Percentiles rank a stretch among this genome's conserved stretches.
These are phyloP conservation scores for Leucophora obtusa DNA, from an alignment of 2,888 invertebrate genomes.

Conservation along the genomic window DNA sequence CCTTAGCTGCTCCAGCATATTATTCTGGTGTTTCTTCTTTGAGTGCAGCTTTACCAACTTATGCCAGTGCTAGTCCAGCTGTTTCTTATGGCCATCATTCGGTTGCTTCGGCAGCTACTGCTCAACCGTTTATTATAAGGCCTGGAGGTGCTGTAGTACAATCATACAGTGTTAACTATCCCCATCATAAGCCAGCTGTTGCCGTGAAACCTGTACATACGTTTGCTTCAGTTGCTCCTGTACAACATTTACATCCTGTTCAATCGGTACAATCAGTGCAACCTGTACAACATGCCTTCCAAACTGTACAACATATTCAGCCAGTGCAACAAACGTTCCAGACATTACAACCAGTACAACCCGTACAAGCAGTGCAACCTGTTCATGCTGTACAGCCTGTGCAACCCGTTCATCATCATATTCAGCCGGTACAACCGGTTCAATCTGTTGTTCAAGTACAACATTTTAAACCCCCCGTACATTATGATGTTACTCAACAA, in stretches of 20 bases:
- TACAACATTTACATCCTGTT: constrained; percentile 47
- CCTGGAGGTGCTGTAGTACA: constrained; percentile 76
- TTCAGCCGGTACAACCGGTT: constrained; percentile 61
- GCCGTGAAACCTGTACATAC: constrained; percentile 54
- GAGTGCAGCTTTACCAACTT: constrained; percentile 31
- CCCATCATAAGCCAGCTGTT: constrained; percentile 71
- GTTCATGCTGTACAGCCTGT: constrained; percentile 10
- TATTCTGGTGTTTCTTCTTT: constrained; percentile 19
- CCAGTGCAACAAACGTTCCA: constrained; percentile 28
- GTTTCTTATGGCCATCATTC: constrained; percentile 52
- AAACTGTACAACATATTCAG: constrained; percentile 50
- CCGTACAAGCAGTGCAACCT: constrained; percentile 32
- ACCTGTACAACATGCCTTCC: constrained; percentile 9
- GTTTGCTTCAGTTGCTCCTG: constrained; percentile 56
- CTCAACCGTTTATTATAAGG: constrained; percentile 72
- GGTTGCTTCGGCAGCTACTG: constrained; percentile 51
- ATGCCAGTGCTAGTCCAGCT: constrained; percentile 23
- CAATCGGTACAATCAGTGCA: constrained; percentile 41
- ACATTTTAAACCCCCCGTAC: constrained; percentile 61
- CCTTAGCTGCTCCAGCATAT: constrained; percentile 23
- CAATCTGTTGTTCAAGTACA: constrained; percentile 66
- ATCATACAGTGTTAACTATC: constrained; percentile 76
- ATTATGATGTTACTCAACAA: constrained; percentile 57
- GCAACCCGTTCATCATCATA: constrained; percentile 48
- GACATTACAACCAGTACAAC: constrained; percentile 27